Base-by-base conservation (phyloP, 2,888 invertebrate species). In the Siphonodentalium dalli region DNA sequence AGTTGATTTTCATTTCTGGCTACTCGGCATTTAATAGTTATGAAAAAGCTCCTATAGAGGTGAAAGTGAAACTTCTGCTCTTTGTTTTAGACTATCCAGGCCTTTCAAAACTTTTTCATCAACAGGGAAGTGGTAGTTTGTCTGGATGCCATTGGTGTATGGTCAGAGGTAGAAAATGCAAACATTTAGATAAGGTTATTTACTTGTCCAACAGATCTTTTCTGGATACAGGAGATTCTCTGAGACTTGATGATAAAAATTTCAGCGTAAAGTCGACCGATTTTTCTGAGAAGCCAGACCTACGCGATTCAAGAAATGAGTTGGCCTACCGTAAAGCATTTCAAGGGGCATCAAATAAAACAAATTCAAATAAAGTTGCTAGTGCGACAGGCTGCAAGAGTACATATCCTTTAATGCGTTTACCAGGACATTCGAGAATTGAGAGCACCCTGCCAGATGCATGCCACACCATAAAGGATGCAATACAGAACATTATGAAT, bases 101-200 rank as follows among this genome's bases (percentile, higher is more conserved):
- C 13, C 26, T 46, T 3, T 24, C 6, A 11, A 46, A 35, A 27
- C 18, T 46, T 1, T 46, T 46, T 15, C 24, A 46, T 11, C 46
- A 46, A 13, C 46, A 46, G 23, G 46, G 46, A 4, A 46, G 46
- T 37, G 46, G 46, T 6, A 33, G 46, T 24, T 3, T 46, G 15
- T 13, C 18, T 26, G 46, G 37, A 1, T 46, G 46, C n/a, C 46
- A 46, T 20, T 46, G 27, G 37, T 46, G 46, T 15, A 13, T 20
- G 5, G 21, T 46, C 2, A 21, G 27, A 24, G 46, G 46, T 7
- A 28, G 18, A 1, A 24, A 37, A 13, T 26, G 28, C 37, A 35
- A 13, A 35, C 46, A 46, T 35, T 46, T 46, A 15, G 44, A 44
- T 4, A 44, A 44, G 18, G 34, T 44, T 1, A n/a, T 44, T 6